Base-by-base conservation (phyloP, 1,140 invertebrate genomes). In the Lepidotrigona ventralis region DNA sequence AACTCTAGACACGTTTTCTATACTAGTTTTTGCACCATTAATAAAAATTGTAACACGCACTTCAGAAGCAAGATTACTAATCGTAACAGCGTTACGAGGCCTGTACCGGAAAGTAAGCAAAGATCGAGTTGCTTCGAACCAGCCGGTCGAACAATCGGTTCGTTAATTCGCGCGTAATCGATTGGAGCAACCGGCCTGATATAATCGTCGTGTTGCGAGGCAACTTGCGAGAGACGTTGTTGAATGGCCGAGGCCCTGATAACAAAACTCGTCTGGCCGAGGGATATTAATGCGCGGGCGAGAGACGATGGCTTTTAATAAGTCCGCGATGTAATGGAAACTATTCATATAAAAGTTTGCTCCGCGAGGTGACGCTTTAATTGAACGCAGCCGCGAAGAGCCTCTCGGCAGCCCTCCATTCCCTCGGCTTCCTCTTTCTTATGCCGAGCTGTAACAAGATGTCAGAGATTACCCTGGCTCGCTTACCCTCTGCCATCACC, bases 271-370 rank as follows among this genome's bases (percentile, higher is more conserved):
- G 71, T 84, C 88, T 89, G 88, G 86, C 88, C 88, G 89, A 74
- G 76, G 88, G 88, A 91, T 91, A 92, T 93, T 92, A 92, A 92
- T 93, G 91, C 86, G 69, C 75, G 74, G 56, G 81, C 88, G 90
- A 46, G 39, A 46, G 39, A 90, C 90, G 89, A 90, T 83, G 86
- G 85, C 87, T 91, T 46, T 92, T 93, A 93, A 93, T 93, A 93
- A 93, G 92, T 93, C 88, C 87, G 86, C 88, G 86, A 87, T 88
- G 91, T 93, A 93, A 93, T 93, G 92, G 92, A 93, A 93, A 86
- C 91, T 91, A 93, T 93, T 92, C 90, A 91, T 92, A 93, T 91
- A 92, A 93, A 93, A 93, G 90, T 93, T 93, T 92, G 86, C 85
- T 78, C 73, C 88, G 88, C 84, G 86, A 82, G 90, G 86, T 92